Base-by-base conservation (phyloP, 2,113 vertebrate species). In the Ciconia maguari region DNA sequence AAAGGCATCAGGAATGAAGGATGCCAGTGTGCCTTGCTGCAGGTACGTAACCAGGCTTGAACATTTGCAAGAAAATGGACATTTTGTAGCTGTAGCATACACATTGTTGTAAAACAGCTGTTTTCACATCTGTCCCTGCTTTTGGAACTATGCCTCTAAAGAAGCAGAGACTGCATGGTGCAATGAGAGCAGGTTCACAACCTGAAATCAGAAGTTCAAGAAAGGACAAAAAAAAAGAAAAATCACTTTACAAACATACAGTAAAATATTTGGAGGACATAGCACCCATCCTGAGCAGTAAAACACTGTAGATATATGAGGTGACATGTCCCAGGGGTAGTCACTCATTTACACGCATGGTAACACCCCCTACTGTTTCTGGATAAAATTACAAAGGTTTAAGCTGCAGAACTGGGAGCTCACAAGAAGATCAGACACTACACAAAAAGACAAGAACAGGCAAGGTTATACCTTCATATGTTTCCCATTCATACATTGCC, bases 21-120 rank as follows among this genome's bases (percentile, higher is more conserved):
- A n/a, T 22, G 41, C 12, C n/a, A 16, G 60, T 0, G 5, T 5
- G 26, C 6, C 41, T 25, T 34, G 22, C 26, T 68, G 74, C 49
- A 41, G 48, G 22, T 20, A 32, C 0, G 0, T 15, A 42, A 36
- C 11, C 0, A 1, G 49, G 48, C 32, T 18, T 3, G 9, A 51
- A 20, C 0, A 8, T 44, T 20, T 55, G 74, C 42, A 27, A 46
- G 32, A 57, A 42, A 51, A 51, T 2, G 7, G 38, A n/a, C 17
- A 6, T 38, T 70, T 57, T n/a, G 42, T 16, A 36, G 38, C 76
- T 65, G 69, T 12, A 54, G 60, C 41, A 11, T 7, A 57, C 27
- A 21, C 9, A 1, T 18, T 26, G 26, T 16, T 66, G 52, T 61
- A 48, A 54, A 80, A 4, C 86, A 80, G 80, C 91, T 79, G 48